Conservation (phyloP, 2,888 invertebrate species). For the Gryllus longicercus region DNA sequence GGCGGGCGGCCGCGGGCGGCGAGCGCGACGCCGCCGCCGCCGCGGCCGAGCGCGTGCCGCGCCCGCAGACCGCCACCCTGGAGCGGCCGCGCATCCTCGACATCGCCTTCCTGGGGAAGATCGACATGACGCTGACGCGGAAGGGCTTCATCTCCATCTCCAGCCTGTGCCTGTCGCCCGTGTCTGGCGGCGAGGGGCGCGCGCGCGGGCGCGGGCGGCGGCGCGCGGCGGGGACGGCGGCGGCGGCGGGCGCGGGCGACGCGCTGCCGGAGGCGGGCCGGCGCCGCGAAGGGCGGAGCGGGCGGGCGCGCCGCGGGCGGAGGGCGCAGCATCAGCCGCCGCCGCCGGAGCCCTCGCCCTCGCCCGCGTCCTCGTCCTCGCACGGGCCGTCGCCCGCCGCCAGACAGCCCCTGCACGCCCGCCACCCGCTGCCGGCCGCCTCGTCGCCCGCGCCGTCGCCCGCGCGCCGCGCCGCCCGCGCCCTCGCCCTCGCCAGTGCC, state of each 20-base stretch:
- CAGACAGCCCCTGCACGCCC: neutral
- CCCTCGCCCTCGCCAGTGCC: neutral
- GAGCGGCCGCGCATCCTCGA: slow-evolving; percentile 55
- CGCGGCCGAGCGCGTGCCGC: neutral
- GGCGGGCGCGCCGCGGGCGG: neutral
- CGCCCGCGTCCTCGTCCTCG: neutral
- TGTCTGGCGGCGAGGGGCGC: neutral
- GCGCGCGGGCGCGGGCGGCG: neutral
- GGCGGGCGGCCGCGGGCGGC: neutral
- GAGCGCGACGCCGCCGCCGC: neutral
- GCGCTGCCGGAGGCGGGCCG: neutral
- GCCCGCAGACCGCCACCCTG: slow-evolving; percentile 57
- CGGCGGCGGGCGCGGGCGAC: neutral
- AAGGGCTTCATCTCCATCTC: slow-evolving; percentile 50
- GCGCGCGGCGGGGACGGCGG: neutral
- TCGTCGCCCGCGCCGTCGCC: neutral
- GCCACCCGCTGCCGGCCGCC: neutral
- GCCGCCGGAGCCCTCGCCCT: neutral
- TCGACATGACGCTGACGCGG: slow-evolving; percentile 57
- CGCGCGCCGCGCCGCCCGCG: neutral
- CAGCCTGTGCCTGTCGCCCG: slow-evolving; percentile 44
- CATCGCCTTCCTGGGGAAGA: slow-evolving; percentile 51
- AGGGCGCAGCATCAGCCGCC: neutral
- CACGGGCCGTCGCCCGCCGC: neutral
- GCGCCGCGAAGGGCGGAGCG: neutral